A percentile compares a stretch with the other conserved stretches of the same genome.
Conservation (phyloP, 2,797 vertebrate genomes). For the Phrynocephalus forsythii region DNA sequence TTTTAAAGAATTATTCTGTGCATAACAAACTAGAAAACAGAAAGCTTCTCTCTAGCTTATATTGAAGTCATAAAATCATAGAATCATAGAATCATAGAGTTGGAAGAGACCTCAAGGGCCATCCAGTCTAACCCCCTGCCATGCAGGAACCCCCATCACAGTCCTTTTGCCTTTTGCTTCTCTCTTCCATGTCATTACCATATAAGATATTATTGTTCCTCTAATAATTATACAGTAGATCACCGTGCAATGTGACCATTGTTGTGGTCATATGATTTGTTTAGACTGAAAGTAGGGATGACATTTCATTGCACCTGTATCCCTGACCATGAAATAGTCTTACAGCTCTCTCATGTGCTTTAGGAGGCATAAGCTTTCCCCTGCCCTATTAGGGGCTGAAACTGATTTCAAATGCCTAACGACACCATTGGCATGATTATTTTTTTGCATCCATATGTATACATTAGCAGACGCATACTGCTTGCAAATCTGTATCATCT, state of each 20-base stretch:
- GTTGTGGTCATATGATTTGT: no score
- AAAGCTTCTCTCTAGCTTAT: neutral
- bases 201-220: neutral
- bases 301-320: neutral
- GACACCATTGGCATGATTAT: neutral
- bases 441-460: neutral
- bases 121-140: no score
- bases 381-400: neutral
- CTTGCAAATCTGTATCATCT: neutral
- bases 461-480: neutral
- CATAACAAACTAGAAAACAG: neutral
- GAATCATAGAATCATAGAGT: no score
- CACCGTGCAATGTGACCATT: neutral
- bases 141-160: neutral
- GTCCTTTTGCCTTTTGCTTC: neutral
- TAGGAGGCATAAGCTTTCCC: no score
- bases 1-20: neutral
- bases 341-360: neutral
- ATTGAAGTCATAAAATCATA: no score
- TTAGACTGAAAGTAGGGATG: no score
- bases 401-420: neutral
- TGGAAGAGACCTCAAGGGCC: no score
- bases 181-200: neutral
- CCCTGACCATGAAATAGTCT: neutral
- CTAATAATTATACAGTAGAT: neutral